Base-by-base conservation (phyloP, 2,113 vertebrate species). In the Procavia capensis region DNA sequence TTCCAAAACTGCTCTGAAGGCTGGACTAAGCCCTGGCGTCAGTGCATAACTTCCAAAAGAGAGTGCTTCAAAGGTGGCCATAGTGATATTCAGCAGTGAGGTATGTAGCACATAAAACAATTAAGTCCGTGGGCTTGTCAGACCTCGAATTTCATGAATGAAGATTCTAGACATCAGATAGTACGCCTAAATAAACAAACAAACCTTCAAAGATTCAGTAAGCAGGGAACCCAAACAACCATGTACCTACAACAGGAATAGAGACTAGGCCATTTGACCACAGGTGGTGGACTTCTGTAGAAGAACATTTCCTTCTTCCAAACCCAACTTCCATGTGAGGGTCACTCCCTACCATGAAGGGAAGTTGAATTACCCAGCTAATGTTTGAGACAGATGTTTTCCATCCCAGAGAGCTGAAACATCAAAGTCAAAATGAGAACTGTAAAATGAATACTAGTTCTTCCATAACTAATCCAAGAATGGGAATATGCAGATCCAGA, bases 401-500 rank as follows among this genome's bases (percentile, higher is more conserved):
- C 14, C 0, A 1, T 39, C n/a, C 66, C 9, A 20, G 19, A 63
- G n/a, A 14, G 10, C 0, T 29, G 27, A 25, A 45, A 5, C 27
- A 39, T 27, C 20, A 34, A 27, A 3, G 25, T 27, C 20, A 14
- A 41, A 19, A 20, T 27, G 25, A 2, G 10, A 4, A 8, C 39
- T 4, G 47, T n/a, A 7, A 14, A 63, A 14, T 41, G 41, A 8
- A 10, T 8, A 2, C 50, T 59, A 16, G 13, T 8, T 34, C 64
- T 31, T 39, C 50, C 34, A 7, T 17, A n/a, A 81, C 3, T n/a
- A 39, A 27, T 14, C 29, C 41, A 45, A 2, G 66, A 8, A 50
- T 27, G 5, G 61, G 17, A 57, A 25, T 39, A 5, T 31, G 24
- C 2, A 36, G 16, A 36, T 11, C 17, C 31, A 17, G 50, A 17